These are phyloP conservation scores for Ammodytes marinus DNA, from an alignment of 2,113 vertebrate genomes.

Conservation along the genomic window DNA sequence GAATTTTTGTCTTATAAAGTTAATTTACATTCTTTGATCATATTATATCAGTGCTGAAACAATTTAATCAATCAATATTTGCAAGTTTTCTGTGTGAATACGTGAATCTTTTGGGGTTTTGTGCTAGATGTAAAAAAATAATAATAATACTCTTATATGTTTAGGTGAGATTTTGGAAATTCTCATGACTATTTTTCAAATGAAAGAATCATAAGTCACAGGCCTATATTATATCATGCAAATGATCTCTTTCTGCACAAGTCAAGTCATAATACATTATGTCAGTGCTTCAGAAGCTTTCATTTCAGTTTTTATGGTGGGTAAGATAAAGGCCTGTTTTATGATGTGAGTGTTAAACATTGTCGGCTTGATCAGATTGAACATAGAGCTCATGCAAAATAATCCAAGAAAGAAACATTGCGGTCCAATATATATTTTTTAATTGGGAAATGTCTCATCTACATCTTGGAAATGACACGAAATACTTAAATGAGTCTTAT, in stretches of 20 bases:
- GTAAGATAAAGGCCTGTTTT: neutral
- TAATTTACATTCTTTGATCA: neutral
- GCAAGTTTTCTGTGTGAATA: neutral
- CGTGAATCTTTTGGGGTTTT: no score
- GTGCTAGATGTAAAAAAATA: no score
- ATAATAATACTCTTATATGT: neutral
- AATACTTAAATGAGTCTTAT: conserved; percentile 1
- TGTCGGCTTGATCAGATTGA: neutral
- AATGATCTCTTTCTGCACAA: neutral
- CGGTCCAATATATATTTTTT: neutral
- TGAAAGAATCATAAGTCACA: neutral
- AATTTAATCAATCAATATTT: neutral
- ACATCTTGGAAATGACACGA: neutral
- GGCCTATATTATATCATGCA: neutral
- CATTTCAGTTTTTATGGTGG: neutral
- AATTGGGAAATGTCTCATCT: conserved; percentile 7
- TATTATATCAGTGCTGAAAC: neutral
- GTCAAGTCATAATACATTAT: neutral
- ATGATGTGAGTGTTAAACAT: neutral
- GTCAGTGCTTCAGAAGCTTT: neutral
- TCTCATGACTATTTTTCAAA: neutral
- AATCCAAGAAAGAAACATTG: conserved; percentile 12
- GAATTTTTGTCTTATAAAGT: neutral
- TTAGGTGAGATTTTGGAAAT: neutral
- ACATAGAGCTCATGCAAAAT: neutral